phyloP scores from a whole-genome alignment of 2,888 invertebrate species.

The Pecten maximus region DNA sequence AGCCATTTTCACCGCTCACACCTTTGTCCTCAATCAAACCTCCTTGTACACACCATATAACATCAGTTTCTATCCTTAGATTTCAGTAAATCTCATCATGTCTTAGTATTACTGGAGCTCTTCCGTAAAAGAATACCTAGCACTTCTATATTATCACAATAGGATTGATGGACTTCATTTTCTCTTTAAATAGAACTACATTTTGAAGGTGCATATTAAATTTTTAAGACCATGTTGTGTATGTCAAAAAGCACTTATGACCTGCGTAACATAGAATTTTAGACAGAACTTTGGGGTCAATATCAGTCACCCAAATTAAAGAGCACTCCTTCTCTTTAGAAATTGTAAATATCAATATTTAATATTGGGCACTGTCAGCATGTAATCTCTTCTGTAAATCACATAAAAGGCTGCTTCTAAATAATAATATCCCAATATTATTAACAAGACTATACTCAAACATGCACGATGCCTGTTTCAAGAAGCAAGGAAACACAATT shows the following conservation, averaged over 20 bases:
- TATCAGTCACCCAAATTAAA: background rate
- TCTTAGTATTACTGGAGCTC: background rate
- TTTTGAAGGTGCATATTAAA: background rate
- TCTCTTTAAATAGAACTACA: background rate
- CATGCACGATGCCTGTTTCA: background rate
- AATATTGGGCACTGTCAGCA: background rate
- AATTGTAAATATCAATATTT: background rate
- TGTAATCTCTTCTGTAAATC: background rate
- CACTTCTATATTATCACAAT: slow-evolving; percentile 10
- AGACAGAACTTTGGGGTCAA: background rate
- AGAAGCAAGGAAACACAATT: background rate
- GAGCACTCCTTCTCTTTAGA: background rate
- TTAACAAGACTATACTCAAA: background rate
- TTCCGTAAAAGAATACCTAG: background rate
- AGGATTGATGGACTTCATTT: background rate
- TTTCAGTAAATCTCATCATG: background rate
- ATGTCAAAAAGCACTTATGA: background rate
- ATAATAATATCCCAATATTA: background rate
- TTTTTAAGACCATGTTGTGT: background rate
- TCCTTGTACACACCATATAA: background rate
- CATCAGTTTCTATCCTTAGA: background rate
- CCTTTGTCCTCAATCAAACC: background rate
- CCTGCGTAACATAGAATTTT: background rate
- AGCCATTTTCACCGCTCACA: background rate
- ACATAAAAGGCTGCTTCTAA: background rate